Percentiles rank a stretch among this genome's conserved stretches.
phyloP scores from a whole-genome alignment of 2,888 invertebrate genomes.

The Lycocerus yunnanus region DNA sequence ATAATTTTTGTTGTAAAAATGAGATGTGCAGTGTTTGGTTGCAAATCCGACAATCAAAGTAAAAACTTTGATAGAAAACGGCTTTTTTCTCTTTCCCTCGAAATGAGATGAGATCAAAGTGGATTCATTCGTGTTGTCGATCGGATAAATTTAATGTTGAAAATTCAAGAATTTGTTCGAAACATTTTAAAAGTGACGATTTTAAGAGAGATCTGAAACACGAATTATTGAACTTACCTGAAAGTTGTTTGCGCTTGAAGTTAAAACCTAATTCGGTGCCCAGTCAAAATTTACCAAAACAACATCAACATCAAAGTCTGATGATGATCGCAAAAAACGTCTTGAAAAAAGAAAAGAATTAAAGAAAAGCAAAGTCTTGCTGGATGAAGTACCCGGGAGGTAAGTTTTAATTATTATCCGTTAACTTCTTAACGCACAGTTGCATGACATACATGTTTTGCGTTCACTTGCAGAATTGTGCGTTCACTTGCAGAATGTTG shows the following conservation, averaged over 20 bases:
- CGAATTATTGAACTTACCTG: not conserved
- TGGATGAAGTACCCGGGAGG: no score
- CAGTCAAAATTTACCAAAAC: not conserved
- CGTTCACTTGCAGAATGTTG: no score
- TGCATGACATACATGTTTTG: no score
- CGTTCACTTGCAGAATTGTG: no score
- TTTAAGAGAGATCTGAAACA: not conserved
- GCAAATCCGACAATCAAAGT: not conserved
- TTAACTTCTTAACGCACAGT: no score
- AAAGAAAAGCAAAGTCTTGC: no score
- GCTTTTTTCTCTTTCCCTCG: not conserved
- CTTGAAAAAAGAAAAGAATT: no score
- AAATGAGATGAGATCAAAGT: not conserved
- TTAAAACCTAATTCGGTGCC: not conserved
- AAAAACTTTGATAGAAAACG: not conserved
- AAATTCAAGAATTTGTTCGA: conserved; percentile 7
- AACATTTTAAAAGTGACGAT: conserved; percentile 3
- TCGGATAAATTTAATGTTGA: not conserved
- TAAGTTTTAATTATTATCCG: no score
- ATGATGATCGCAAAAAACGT: no score
- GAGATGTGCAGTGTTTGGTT: not conserved
- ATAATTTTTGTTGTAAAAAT: not conserved
- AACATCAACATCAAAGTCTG: not conserved
- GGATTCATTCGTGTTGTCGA: not conserved
- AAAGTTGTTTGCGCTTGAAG: not conserved